Base-by-base conservation (phyloP, 2,888 invertebrate species). In the Anthoptus insignis region DNA sequence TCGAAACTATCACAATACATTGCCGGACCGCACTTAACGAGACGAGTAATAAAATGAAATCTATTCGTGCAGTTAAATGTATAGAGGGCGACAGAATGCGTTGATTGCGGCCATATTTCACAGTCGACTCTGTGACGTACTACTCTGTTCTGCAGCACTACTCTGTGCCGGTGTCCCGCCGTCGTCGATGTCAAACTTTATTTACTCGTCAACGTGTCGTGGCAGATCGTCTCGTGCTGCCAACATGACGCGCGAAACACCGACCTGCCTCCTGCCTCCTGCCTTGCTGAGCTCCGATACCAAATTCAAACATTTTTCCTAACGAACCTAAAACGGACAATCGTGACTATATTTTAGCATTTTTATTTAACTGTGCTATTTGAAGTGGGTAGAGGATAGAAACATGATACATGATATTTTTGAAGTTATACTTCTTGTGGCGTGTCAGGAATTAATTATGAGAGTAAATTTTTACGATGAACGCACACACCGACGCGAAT, bases 31-130 rank as follows among this genome's bases (percentile, higher is more conserved):
- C 75, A 75, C 75, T 81, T 80, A 82, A 81, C 81, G 73, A 76
- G 76, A 67, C 73, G 70, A 66, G 81, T 80, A 81, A 83, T 81
- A 84, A 82, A 82, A 81, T 78, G 78, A 83, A 79, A 84, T 81
- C 80, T 80, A 82, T 84, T 80, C 75, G 79, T 67, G 78, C 72
- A 75, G 70, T 57, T 64, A 64, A 64, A 64, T 64, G 64, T 64
- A 64, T 64, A 64, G 57, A 64, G 73, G 68, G 73, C 74, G 77
- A 75, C 77, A 75, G 72, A 64, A 71, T 67, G 70, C 73, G 84
- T 83, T 84, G 84, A 85, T 84, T 84, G 84, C 83, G 68, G 73
- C 80, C 71, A 80, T 85, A 81, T 79, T 79, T 84, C 83, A 84
- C 73, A 47, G 56, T 56, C 24, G 61, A 14, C 52, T 53, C 58